Percentiles rank a stretch among this genome's conserved stretches.
phyloP scores from a whole-genome alignment of 2,113 vertebrate species.

The Brachyhypopomus occidentalis region DNA sequence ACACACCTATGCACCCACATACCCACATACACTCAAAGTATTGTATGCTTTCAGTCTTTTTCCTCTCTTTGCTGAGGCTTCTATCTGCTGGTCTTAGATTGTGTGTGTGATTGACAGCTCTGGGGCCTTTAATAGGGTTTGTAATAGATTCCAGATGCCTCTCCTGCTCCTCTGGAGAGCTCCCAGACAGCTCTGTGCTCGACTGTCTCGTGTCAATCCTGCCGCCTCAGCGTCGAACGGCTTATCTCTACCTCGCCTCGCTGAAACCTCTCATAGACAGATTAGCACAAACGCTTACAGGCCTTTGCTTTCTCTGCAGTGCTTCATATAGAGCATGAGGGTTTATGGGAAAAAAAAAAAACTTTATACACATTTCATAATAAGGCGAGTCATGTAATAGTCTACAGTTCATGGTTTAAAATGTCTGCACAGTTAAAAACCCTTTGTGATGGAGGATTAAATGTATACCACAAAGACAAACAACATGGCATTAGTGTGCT shows the following conservation, averaged over 20 bases:
- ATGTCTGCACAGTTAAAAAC: no score
- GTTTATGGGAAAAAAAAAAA: background rate
- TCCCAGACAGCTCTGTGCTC: slow-evolving; percentile 41
- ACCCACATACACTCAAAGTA: background rate
- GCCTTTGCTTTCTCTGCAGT: background rate
- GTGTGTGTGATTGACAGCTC: slow-evolving; percentile 60
- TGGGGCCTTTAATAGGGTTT: slow-evolving; percentile 62
- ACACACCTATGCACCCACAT: background rate
- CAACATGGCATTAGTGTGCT: background rate
- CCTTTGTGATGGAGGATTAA: no score
- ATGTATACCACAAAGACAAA: background rate
- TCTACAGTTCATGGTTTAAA: no score
- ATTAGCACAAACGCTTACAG: slow-evolving; percentile 45
- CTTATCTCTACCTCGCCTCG: slow-evolving; percentile 46
- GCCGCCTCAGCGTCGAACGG: slow-evolving; percentile 51
- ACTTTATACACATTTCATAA: no score
- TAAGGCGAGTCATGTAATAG: no score
- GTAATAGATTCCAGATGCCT: slow-evolving; percentile 63
- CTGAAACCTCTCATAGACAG: slow-evolving; percentile 43
- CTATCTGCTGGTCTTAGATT: slow-evolving; percentile 53
- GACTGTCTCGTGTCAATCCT: slow-evolving; percentile 53
- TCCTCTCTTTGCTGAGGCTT: slow-evolving; percentile 15
- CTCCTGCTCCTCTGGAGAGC: slow-evolving; percentile 53
- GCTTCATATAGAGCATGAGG: background rate
- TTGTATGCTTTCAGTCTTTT: background rate